These are phyloP conservation scores for Trissolcus japonicus DNA, from an alignment of 2,888 invertebrate species.

Conservation along the genomic window DNA sequence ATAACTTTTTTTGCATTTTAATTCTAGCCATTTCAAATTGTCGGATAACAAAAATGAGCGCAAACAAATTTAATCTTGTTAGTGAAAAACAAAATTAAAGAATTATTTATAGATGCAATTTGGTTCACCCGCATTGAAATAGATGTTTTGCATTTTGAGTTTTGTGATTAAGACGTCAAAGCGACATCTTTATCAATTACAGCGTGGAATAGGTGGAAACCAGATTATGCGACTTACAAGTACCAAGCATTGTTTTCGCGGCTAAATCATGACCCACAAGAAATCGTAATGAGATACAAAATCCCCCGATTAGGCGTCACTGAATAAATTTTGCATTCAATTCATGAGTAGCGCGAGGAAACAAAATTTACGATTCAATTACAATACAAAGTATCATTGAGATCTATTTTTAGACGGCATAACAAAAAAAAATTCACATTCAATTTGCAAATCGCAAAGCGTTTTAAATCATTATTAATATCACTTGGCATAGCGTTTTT, in stretches of 20 bases:
- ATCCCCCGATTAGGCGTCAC: constrained; percentile 20
- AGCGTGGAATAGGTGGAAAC: constrained; percentile 2
- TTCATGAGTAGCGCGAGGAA: neutral
- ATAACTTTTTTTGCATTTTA: too few species aligned
- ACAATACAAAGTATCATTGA: too few species aligned
- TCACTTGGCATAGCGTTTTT: constrained; percentile 23
- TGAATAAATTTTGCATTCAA: constrained; percentile 16
- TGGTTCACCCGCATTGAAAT: too few species aligned
- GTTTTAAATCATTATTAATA: constrained; percentile 9
- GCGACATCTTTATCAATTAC: neutral
- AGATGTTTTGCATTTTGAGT: too few species aligned
- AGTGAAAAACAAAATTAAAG: too few species aligned
- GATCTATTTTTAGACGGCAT: too few species aligned
- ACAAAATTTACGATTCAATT: neutral
- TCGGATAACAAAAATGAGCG: too few species aligned
- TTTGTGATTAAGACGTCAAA: neutral
- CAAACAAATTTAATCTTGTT: too few species aligned
- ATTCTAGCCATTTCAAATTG: too few species aligned
- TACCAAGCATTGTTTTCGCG: constrained; percentile 30
- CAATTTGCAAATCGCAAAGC: constrained; percentile 6
- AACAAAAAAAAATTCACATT: too few species aligned
- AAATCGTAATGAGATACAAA: constrained; percentile 30
- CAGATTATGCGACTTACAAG: constrained; percentile 8
- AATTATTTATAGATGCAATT: too few species aligned
- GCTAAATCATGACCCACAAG: constrained; percentile 40